Conservation (phyloP, 1,140 invertebrate genomes). For the Brachionus paranguensis region DNA sequence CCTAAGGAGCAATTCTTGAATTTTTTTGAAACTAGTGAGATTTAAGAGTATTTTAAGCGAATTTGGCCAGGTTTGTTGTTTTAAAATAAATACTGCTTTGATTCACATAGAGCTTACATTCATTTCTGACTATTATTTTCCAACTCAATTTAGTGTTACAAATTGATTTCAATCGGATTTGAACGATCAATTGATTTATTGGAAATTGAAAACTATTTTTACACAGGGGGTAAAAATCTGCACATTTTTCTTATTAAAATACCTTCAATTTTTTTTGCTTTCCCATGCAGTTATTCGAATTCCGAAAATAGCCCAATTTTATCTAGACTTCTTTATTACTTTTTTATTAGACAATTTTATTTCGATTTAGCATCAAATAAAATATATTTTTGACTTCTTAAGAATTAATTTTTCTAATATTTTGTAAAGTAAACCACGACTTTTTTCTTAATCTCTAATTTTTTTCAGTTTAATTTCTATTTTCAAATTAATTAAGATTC, state of each 20-base stretch:
- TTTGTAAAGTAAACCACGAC: too few species aligned
- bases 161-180: background rate
- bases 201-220: background rate
- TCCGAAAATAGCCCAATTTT: background rate
- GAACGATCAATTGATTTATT: background rate
- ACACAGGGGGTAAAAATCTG: background rate
- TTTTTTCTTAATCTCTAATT: too few species aligned
- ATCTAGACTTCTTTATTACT: background rate
- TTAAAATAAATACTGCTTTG: conserved; percentile 16
- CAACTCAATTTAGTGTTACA: conserved; percentile 1
- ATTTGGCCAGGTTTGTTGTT: background rate
- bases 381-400: background rate
- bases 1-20: background rate
- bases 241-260: background rate
- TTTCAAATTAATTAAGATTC: too few species aligned
- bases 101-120: background rate
- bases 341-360: background rate
- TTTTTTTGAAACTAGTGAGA: background rate
- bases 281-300: background rate
- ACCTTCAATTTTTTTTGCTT: background rate
- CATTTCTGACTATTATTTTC: background rate
- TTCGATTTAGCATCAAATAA: background rate
- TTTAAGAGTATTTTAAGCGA: background rate
- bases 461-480: too few species aligned
- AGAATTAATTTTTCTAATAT: background rate